Conservation (phyloP, 2,113 vertebrate species). For the Solea solea region DNA sequence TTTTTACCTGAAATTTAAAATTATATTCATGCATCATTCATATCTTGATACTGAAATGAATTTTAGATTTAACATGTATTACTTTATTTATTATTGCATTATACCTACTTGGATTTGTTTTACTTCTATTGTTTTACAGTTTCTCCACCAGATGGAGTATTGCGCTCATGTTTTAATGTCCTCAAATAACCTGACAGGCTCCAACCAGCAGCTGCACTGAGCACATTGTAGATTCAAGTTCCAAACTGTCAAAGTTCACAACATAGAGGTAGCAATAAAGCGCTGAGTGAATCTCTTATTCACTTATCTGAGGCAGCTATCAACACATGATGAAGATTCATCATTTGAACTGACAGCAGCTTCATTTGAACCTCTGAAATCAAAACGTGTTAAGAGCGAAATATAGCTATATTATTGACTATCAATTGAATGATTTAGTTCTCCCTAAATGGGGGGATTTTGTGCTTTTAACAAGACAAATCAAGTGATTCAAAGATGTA, state of each 20-base stretch:
- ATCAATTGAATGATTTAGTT: no score
- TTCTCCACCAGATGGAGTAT: slow-evolving; percentile 56
- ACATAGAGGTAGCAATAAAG: slow-evolving; percentile 51
- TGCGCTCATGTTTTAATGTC: neutral
- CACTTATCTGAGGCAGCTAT: slow-evolving; percentile 10
- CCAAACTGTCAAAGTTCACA: slow-evolving; percentile 64
- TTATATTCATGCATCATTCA: neutral
- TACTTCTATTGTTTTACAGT: neutral
- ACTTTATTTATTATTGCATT: neutral
- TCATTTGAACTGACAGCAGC: neutral
- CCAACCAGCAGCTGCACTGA: slow-evolving; percentile 17
- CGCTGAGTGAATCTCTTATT: slow-evolving; percentile 2
- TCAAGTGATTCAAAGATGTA: no score
- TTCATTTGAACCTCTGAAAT: slow-evolving; percentile 1
- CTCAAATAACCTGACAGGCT: slow-evolving; percentile 17
- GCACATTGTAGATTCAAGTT: slow-evolving; percentile 43
- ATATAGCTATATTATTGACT: neutral
- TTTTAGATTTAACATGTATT: neutral
- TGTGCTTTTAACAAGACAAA: no score
- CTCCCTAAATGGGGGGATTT: no score
- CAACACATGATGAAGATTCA: neutral
- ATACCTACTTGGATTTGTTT: neutral
- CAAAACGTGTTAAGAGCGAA: neutral
- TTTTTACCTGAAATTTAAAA: neutral
- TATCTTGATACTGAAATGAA: neutral